Evolutionary conservation across 2,888 invertebrate genomes (phyloP).

Genomic region (Agelastica alni): DNA sequence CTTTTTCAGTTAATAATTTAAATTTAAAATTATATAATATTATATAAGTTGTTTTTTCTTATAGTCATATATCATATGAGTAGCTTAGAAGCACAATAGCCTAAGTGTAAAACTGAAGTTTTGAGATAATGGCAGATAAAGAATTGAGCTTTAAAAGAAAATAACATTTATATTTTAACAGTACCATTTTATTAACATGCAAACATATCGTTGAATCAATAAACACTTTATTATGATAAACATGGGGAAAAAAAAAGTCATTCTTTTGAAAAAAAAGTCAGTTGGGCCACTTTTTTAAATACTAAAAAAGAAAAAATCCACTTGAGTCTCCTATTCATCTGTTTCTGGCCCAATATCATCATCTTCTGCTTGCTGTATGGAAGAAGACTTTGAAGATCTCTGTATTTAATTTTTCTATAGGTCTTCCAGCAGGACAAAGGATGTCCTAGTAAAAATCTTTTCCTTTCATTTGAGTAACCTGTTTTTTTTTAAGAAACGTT

Average conservation of each 20-base stretch:
- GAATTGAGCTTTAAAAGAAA: neutral
- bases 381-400: neutral
- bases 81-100: neutral
- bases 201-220: too few species aligned
- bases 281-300: neutral
- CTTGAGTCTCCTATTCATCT: too few species aligned
- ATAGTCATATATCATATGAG: too few species aligned
- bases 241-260: neutral
- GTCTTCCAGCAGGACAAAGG: neutral
- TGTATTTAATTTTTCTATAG: neutral
- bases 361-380: neutral
- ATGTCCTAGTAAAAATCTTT: neutral
- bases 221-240: neutral
- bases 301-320: too few species aligned
- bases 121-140: neutral
- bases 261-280: neutral
- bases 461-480: neutral
- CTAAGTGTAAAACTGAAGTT: neutral
- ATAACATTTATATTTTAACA: too few species aligned
- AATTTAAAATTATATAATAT: too few species aligned
- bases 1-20: too few species aligned
- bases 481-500: too few species aligned
- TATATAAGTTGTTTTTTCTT: too few species aligned
- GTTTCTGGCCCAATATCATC: too few species aligned
- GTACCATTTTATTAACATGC: too few species aligned